These are phyloP conservation scores for Marmota flaviventris DNA, from an alignment of 2,113 vertebrate genomes.

Conservation along the genomic window DNA sequence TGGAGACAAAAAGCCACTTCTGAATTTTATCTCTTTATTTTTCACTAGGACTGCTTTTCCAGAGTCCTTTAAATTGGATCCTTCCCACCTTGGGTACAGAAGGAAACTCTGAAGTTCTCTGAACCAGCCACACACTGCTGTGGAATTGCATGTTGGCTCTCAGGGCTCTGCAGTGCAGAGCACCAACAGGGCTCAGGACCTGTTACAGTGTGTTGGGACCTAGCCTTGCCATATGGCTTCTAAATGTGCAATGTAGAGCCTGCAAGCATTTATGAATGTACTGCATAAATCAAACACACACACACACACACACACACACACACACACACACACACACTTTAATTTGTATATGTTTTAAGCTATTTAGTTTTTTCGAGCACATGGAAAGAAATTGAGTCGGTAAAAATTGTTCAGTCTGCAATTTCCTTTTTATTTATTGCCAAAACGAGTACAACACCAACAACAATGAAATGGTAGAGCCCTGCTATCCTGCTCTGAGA, in stretches of 20 bases:
- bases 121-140: background rate
- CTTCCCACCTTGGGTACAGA: background rate
- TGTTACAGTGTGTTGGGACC: background rate
- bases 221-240: background rate
- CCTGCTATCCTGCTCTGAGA: conserved; percentile 43
- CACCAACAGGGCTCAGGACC: background rate
- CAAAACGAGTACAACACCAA: conserved; percentile 47
- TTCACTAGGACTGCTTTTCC: background rate
- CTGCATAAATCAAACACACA: background rate
- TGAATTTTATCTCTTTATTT: background rate
- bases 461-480: conserved; percentile 41
- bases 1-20: background rate
- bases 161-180: background rate
- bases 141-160: background rate
- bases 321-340: background rate
- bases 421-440: conserved; percentile 67
- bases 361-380: conserved; percentile 20
- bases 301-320: background rate
- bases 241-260: background rate
- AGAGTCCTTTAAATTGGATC: background rate
- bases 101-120: background rate
- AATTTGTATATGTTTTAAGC: conserved; percentile 49
- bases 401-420: conserved; percentile 27
- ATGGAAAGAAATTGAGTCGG: background rate
- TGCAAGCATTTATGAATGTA: background rate